Evolutionary conservation across 2,797 vertebrate species (phyloP), one percentile per base, ranked within the genome.

Genomic region (Neopelma chrysocephalum): DNA sequence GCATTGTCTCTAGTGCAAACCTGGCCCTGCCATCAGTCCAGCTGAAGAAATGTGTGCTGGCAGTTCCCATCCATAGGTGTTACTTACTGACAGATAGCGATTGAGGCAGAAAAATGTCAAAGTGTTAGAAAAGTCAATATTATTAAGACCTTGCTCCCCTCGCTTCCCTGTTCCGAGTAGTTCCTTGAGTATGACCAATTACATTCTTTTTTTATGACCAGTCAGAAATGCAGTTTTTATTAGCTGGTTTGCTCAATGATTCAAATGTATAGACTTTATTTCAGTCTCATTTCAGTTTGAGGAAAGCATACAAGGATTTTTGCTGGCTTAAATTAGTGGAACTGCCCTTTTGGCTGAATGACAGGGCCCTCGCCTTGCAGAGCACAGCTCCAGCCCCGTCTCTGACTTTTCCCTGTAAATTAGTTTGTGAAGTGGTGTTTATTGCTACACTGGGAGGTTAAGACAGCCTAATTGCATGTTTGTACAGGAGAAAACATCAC

Each of bases 401-500:
- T 96, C 94, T 90, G 93, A 97, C 95, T 96, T 97, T 96, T 83
- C 96, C 96, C 97, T 98, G 98, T 98, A 98, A 98, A 98, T 98
- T 98, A 97, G 97, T 97, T 97, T 97, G 95, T 97, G 97, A 97
- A 97, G 95, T 97, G 97, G 97, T 98, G 98, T 98, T 98, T 98
- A 98, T 98, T 97, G 97, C 98, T 98, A 96, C 96, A 97, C 79
- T 76, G 94, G 97, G 97, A 98, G 97, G 98, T 98, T 98, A 98
- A 98, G 97, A 98, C 98, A 98, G 97, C 96, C 98, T 98, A 98
- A 98, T 98, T 98, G 97, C 96, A 97, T 97, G 96, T 98, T 97
- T 98, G 97, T 97, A 96, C 97, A 96, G 97, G 96, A 97, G 97
- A 97, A 97, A 98, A 97, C 96, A 97, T 96, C 96, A 96, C 79